Evolutionary conservation across 2,888 invertebrate genomes (phyloP), one percentile per base, ranked within the genome.

Genomic region (Halictus quadricinctus): DNA sequence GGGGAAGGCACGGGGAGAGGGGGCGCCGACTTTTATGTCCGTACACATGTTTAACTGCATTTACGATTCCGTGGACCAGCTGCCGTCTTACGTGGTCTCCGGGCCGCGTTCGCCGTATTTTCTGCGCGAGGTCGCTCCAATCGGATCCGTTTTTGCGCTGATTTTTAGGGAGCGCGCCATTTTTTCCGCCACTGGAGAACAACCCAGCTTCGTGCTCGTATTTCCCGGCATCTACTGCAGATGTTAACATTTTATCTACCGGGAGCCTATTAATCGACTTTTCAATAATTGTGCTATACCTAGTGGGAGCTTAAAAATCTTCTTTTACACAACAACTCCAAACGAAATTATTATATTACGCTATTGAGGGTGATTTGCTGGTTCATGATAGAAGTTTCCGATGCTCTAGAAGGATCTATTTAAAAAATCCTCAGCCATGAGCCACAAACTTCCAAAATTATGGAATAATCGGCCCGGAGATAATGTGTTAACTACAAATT

Each of bases 21-120:
- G 25, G 78, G 48, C 70, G 72, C 83, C 80, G 82, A 83, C 79
- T 88, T 88, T 88, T 88, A 88, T 83, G 88, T 73, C 50, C 82
- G 80, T 82, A 86, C 88, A 88, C 88, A 74, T 88, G 88, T 88
- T 86, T 87, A 85, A 86, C 72, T 64, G 75, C 85, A 72, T 88
- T 88, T 88, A 88, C 88, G 84, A 88, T 84, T 84, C 84, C 80
- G 70, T 78, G 80, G 81, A 43, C 74, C 83, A 77, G 81, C 85
- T 88, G 87, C 88, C 79, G 85, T 74, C 80, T 64, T 70, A 76
- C 87, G 77, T 64, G 72, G 50, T 66, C 43, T 13, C 25, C 43
- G 10, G 25, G 18, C 46, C 43, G 43, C 54, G 41, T n/a, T 64
- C 50, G 13, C 15, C 75, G 72, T 72, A 80, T 54, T 54, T 54